Evolutionary conservation across 2,113 vertebrate genomes (phyloP).

Genomic region (Argyrosomus japonicus): DNA sequence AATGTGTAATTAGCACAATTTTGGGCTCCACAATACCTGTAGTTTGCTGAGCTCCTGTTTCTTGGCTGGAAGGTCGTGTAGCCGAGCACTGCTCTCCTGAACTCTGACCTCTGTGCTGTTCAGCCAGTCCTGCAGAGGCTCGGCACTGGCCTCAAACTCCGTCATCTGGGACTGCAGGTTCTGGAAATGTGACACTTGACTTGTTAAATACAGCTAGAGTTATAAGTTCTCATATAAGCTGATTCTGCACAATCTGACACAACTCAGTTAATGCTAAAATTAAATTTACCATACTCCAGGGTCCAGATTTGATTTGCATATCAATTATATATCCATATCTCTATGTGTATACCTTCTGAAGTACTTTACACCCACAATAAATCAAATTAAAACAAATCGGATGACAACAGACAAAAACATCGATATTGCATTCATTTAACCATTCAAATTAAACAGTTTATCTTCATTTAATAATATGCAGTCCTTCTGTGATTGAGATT

Average conservation of each 20-base stretch:
- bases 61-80: constrained; percentile 94
- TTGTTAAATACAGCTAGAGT: background rate
- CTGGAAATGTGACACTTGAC: constrained; percentile 72
- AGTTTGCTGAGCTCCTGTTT: constrained; percentile 92
- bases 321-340: background rate
- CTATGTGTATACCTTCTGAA: background rate
- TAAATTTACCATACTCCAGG: background rate
- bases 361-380: background rate
- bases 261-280: background rate
- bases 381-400: background rate
- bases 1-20: background rate
- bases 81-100: constrained; percentile 89
- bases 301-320: background rate
- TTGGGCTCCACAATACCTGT: constrained; percentile 85
- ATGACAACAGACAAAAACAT: no score
- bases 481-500: background rate
- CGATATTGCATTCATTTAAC: background rate
- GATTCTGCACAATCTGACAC: background rate
- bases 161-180: constrained; percentile 94
- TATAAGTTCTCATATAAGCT: background rate
- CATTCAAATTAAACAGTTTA: background rate
- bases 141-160: constrained; percentile 92
- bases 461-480: background rate
- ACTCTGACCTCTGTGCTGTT: constrained; percentile 88
- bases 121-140: constrained; percentile 94